A percentile compares a stretch with the other conserved stretches of the same genome.
phyloP scores from a whole-genome alignment of 2,797 vertebrate species.

The Glossophaga mutica region DNA sequence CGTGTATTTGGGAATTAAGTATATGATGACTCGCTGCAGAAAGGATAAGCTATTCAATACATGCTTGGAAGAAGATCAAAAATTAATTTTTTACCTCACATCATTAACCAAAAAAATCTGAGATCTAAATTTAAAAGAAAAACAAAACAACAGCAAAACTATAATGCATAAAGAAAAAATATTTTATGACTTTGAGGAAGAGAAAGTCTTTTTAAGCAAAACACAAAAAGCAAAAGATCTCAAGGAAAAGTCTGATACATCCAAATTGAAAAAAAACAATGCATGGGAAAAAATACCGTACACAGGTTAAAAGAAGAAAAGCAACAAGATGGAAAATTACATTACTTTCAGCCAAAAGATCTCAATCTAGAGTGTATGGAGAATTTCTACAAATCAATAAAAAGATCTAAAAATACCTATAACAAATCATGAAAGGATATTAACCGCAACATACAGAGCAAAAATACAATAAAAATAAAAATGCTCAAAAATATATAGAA shows the following conservation, averaged over 20 bases:
- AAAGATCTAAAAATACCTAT: constrained; percentile 32
- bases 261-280: neutral
- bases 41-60: neutral
- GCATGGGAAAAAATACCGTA: constrained; percentile 1
- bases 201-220: neutral
- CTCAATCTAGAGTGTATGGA: neutral
- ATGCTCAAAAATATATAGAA: constrained; percentile 33
- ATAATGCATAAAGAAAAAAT: neutral
- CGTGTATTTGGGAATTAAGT: neutral
- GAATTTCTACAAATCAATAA: constrained; percentile 23
- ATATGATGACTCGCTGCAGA: neutral
- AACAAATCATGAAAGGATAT: constrained; percentile 34
- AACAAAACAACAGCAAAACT: neutral
- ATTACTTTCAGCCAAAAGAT: constrained; percentile 11
- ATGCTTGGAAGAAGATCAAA: neutral
- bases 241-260: neutral
- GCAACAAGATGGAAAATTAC: constrained; percentile 16
- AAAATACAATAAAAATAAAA: neutral
- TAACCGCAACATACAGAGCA: neutral
- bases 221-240: neutral
- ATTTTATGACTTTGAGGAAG: neutral
- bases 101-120: neutral
- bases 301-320: constrained; percentile 35
- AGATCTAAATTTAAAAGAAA: neutral
- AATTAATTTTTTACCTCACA: neutral